Percentiles rank a stretch among this genome's conserved stretches.
phyloP scores from a whole-genome alignment of 2,797 vertebrate genomes.

The Rhinichthys osculus region DNA sequence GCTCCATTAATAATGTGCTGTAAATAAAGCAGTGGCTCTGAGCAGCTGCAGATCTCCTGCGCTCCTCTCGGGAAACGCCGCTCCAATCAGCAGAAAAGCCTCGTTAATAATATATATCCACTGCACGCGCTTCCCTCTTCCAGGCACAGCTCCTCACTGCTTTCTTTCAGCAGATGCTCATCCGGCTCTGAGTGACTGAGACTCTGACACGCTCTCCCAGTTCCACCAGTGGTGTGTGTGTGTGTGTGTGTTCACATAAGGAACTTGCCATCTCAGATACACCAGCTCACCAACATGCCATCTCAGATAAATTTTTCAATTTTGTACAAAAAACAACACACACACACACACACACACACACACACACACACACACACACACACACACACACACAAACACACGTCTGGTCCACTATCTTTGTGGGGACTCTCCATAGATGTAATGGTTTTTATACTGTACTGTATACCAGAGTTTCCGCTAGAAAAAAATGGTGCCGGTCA shows the following conservation, averaged over 20 bases:
- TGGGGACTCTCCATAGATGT: no score
- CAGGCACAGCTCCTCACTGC: slow-evolving; percentile 8
- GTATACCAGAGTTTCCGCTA: no score
- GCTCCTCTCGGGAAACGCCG: slow-evolving; percentile 59
- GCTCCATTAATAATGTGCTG: slow-evolving; percentile 79
- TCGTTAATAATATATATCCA: slow-evolving; percentile 76
- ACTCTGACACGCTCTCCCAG: not conserved
- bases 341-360: no score
- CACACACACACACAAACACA: no score
- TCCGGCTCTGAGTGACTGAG: not conserved
- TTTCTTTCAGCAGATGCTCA: slow-evolving; percentile 4
- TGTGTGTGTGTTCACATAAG: not conserved
- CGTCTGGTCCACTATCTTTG: no score
- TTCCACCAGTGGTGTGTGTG: not conserved
- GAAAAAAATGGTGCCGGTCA: no score
- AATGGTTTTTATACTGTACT: no score
- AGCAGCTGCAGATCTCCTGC: slow-evolving; percentile 66
- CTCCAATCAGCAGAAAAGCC: slow-evolving; percentile 66
- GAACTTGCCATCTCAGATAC: not conserved
- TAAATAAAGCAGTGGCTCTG: slow-evolving; percentile 78
- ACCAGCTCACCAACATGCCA: not conserved
- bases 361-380: no score
- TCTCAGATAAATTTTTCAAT: not conserved
- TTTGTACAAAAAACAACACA: no score
- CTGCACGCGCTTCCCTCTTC: slow-evolving; percentile 13